These are phyloP conservation scores for Ypsolopha sequella DNA, from an alignment of 2,888 invertebrate species.

Conservation along the genomic window DNA sequence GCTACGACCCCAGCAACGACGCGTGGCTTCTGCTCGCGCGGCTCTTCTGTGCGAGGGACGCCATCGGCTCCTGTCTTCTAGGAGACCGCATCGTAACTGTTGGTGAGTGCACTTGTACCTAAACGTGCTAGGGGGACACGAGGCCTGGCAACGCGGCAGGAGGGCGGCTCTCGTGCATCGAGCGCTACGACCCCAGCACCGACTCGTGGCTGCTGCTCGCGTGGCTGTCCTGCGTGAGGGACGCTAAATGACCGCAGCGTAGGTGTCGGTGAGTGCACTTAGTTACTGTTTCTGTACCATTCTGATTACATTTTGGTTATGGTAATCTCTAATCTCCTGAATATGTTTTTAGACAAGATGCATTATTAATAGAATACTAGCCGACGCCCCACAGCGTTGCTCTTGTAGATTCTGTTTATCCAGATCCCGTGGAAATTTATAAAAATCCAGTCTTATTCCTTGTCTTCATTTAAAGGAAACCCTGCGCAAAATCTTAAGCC, in stretches of 20 bases:
- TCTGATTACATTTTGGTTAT: no score
- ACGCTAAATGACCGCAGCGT: constrained; percentile 89
- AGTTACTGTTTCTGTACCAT: not conserved
- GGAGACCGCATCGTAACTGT: constrained; percentile 86
- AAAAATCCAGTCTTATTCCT: no score
- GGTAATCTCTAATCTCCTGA: no score
- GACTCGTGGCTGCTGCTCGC: constrained; percentile 92
- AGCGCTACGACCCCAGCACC: constrained; percentile 83
- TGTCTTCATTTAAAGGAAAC: no score
- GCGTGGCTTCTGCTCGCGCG: constrained; percentile 89
- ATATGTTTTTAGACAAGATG: no score
- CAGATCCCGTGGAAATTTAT: no score
- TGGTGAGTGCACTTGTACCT: constrained; percentile 82
- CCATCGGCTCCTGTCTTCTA: constrained; percentile 89
- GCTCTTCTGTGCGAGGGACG: constrained; percentile 87
- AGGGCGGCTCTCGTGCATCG: constrained; percentile 90
- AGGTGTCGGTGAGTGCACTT: constrained; percentile 82
- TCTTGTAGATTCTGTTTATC: no score
- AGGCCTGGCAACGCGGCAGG: constrained; percentile 81
- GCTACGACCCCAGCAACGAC: constrained; percentile 84
- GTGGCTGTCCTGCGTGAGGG: constrained; percentile 84
- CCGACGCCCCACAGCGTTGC: no score
- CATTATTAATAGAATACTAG: no score
- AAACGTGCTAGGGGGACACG: constrained; percentile 94
- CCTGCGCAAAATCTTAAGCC: no score